These are phyloP conservation scores for Pitangus sulphuratus DNA, from an alignment of 2,797 vertebrate genomes.

Conservation along the genomic window DNA sequence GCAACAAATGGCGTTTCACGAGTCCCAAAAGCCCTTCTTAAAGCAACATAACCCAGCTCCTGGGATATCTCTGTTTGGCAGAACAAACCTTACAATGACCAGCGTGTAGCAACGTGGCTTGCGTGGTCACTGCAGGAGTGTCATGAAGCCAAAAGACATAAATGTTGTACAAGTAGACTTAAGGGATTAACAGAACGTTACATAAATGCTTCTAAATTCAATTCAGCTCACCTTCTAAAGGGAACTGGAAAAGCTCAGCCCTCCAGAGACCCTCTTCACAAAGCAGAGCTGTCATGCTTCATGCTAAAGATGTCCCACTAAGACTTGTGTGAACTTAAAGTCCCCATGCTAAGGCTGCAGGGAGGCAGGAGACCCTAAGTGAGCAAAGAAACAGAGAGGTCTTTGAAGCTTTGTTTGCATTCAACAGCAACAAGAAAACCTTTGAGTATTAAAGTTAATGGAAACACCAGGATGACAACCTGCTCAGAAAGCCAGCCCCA, in stretches of 20 bases:
- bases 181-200: neutral
- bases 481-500: neutral
- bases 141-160: neutral
- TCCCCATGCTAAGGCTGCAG: neutral
- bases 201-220: neutral
- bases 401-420: neutral
- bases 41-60: neutral
- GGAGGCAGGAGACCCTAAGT: neutral
- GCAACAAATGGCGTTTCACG: neutral
- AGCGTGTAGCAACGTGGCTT: neutral
- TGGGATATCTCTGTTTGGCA: neutral
- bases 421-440: neutral
- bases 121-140: neutral
- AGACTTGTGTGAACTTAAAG: rapidly evolving
- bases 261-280: neutral
- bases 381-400: neutral
- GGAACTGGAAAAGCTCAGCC: neutral
- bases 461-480: neutral
- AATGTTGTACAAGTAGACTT: neutral
- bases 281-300: neutral
- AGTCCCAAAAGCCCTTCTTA: neutral
- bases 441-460: neutral
- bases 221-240: neutral
- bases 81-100: neutral
- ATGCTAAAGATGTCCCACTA: neutral